Evolutionary conservation across 2,113 vertebrate genomes (phyloP).

Genomic region (Australoheros scitulus): DNA sequence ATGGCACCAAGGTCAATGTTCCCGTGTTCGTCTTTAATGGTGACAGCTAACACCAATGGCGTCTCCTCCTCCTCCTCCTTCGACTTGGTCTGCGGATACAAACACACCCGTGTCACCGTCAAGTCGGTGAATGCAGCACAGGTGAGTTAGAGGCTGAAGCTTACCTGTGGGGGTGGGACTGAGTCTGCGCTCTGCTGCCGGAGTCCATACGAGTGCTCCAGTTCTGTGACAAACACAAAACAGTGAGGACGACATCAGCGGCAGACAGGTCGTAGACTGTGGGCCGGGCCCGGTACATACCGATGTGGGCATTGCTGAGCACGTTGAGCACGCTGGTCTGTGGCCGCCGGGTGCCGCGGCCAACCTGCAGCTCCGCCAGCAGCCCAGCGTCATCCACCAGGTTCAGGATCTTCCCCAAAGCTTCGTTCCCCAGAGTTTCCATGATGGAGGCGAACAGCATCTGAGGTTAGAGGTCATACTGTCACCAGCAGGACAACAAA

Average conservation of each 20-base stretch:
- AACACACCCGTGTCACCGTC: background rate
- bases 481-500: background rate
- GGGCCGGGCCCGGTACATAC: slow-evolving; percentile 42
- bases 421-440: slow-evolving; percentile 79
- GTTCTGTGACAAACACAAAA: slow-evolving; percentile 29
- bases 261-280: background rate
- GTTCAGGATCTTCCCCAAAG: slow-evolving; percentile 78
- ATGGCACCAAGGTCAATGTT: slow-evolving; percentile 67
- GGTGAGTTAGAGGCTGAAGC: background rate
- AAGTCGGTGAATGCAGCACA: slow-evolving; percentile 9
- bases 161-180: slow-evolving; percentile 15
- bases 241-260: background rate
- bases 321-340: slow-evolving; percentile 68
- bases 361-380: slow-evolving; percentile 25
- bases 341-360: background rate
- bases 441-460: slow-evolving; percentile 74
- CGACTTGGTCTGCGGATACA: background rate
- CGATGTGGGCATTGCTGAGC: slow-evolving; percentile 49
- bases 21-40: slow-evolving; percentile 64
- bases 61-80: slow-evolving; percentile 39
- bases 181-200: background rate
- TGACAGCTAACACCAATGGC: slow-evolving; percentile 59
- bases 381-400: slow-evolving; percentile 68
- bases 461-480: slow-evolving; percentile 33
- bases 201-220: slow-evolving; percentile 63